These are phyloP conservation scores for Charina bottae DNA, from an alignment of 2,113 vertebrate species.

Conservation along the genomic window DNA sequence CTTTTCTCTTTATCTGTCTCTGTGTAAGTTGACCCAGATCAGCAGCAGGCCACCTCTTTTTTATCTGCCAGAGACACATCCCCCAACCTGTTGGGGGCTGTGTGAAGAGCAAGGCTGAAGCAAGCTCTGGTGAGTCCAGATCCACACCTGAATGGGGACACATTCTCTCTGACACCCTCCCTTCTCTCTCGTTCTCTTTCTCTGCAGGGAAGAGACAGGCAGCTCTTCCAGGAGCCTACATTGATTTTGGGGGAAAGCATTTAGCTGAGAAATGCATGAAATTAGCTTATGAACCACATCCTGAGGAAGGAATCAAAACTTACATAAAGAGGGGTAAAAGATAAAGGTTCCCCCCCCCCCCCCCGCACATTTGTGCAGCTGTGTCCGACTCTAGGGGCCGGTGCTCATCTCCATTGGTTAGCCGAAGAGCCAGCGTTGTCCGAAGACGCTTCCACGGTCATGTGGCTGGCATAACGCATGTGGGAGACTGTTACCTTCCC, in stretches of 20 bases:
- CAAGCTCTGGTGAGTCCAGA: neutral
- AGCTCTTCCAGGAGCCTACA: neutral
- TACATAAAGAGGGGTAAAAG: neutral
- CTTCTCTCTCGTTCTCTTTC: neutral
- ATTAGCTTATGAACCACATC: neutral
- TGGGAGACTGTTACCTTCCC: too few relatives aligned
- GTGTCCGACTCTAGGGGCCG: too few relatives aligned
- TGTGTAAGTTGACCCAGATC: neutral
- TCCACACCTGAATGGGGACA: neutral
- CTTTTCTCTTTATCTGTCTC: slow-evolving; percentile 6
- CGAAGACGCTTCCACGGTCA: too few relatives aligned
- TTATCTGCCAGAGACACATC: neutral
- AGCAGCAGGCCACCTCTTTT: neutral
- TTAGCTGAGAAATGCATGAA: neutral
- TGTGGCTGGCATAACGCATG: too few relatives aligned
- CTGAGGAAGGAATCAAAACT: neutral
- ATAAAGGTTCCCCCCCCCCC: too few relatives aligned
- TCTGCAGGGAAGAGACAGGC: neutral
- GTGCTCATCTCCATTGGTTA: too few relatives aligned
- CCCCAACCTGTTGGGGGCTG: neutral
- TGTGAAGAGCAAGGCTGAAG: neutral
- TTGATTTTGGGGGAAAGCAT: neutral
- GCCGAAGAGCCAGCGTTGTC: too few relatives aligned
- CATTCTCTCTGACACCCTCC: neutral
- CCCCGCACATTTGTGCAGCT: too few relatives aligned